Conservation (phyloP, 2,888 invertebrate genomes). For the Drosophila greeni region DNA sequence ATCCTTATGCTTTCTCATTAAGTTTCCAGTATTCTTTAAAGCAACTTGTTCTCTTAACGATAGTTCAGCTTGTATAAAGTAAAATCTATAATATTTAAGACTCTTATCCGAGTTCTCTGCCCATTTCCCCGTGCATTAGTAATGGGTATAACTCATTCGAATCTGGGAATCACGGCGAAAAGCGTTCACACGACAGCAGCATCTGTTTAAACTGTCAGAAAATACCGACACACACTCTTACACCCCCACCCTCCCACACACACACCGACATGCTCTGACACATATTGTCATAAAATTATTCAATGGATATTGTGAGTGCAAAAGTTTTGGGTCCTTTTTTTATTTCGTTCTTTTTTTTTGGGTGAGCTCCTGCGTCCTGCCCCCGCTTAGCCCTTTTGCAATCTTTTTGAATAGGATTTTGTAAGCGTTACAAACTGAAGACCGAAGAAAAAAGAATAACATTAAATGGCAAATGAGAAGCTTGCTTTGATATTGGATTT, state of each 20-base stretch:
- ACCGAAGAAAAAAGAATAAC: conserved; percentile 56
- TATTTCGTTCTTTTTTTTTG: conserved; percentile 52
- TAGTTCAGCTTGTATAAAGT: no score
- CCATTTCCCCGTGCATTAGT: background rate
- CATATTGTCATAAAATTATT: conserved; percentile 75
- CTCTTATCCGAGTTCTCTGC: background rate
- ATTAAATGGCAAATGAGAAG: conserved; percentile 69
- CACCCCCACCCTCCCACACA: conserved; percentile 30
- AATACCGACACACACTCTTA: conserved; percentile 48
- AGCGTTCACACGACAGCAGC: conserved; percentile 43
- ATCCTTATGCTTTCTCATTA: background rate
- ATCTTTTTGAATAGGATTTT: conserved; percentile 67
- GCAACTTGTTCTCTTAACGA: background rate
- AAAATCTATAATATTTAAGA: no score
- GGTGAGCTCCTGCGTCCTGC: conserved; percentile 8
- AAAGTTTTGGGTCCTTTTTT: conserved; percentile 66
- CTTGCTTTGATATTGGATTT: conserved; percentile 63
- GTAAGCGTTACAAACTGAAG: conserved; percentile 68
- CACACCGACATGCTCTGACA: conserved; percentile 63
- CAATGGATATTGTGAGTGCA: conserved; percentile 69
- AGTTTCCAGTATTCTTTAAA: background rate
- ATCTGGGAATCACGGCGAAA: background rate
- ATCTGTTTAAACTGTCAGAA: conserved; percentile 71
- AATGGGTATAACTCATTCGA: conserved; percentile 10
- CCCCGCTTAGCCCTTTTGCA: conserved; percentile 58